Evolutionary conservation across 2,797 vertebrate genomes (phyloP).

Genomic region (Tarsius wallacei): DNA sequence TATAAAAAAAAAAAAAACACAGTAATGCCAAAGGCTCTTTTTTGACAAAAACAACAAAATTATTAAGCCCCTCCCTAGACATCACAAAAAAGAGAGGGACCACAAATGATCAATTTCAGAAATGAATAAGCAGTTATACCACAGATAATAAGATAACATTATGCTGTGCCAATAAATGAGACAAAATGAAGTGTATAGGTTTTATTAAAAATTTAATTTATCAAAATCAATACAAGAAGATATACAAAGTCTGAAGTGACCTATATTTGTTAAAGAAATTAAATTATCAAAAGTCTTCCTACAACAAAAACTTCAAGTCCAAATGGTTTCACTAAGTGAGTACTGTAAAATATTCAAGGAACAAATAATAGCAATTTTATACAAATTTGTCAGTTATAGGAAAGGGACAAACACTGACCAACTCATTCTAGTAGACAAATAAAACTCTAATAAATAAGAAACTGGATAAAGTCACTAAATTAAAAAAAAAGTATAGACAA

Average conservation of each 20-base stretch:
- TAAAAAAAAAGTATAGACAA: background rate
- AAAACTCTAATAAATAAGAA: background rate
- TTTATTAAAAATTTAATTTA: background rate
- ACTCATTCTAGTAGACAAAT: background rate
- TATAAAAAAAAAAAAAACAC: background rate
- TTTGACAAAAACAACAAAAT: background rate
- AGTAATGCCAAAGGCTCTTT: background rate
- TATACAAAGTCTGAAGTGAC: background rate
- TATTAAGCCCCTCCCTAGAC: background rate
- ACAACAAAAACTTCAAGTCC: background rate
- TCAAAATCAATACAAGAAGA: background rate
- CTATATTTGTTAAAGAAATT: background rate
- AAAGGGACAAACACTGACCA: background rate
- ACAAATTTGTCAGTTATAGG: background rate
- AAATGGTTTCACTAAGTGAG: background rate
- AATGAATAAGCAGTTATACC: background rate
- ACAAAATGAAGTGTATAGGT: background rate
- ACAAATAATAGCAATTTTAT: background rate
- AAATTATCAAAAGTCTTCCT: background rate
- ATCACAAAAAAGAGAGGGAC: background rate
- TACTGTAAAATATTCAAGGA: background rate
- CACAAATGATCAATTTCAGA: background rate
- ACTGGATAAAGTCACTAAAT: background rate
- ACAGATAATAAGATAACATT: background rate
- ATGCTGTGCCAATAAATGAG: background rate